Evolutionary conservation across 1,140 invertebrate genomes (phyloP).

Genomic region (Bicyclus anynana): DNA sequence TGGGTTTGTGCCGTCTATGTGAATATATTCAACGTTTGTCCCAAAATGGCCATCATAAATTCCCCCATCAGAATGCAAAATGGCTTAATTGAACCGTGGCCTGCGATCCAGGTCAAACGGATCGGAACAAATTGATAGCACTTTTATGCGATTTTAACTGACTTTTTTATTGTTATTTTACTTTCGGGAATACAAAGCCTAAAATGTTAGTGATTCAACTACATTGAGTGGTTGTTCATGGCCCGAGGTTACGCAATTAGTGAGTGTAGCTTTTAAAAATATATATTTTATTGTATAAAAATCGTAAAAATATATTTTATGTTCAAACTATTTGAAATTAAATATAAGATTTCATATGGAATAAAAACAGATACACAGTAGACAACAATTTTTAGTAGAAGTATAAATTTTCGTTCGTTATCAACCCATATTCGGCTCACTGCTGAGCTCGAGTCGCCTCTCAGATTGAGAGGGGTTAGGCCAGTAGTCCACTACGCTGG

Average conservation of each 20-base stretch:
- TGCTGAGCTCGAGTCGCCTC: no score
- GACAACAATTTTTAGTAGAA: no score
- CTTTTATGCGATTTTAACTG: slow-evolving; percentile 41
- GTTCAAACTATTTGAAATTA: no score
- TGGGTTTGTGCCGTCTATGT: slow-evolving; percentile 16
- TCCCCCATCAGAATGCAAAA: slow-evolving; percentile 74
- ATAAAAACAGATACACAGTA: no score
- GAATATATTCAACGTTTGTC: slow-evolving; percentile 23
- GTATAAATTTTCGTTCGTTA: no score
- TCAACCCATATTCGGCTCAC: no score
- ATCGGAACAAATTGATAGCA: slow-evolving; percentile 70
- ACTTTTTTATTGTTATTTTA: slow-evolving; percentile 29
- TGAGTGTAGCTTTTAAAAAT: neutral
- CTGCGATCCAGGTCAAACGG: slow-evolving; percentile 70
- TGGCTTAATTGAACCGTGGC: slow-evolving; percentile 73
- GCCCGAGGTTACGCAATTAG: neutral
- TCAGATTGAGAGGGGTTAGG: no score
- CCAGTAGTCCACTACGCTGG: no score
- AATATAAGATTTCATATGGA: no score
- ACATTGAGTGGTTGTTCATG: neutral
- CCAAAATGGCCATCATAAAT: slow-evolving; percentile 67
- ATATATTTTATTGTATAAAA: no score
- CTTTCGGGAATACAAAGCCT: slow-evolving; percentile 21
- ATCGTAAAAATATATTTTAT: no score
- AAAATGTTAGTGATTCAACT: slow-evolving; percentile 11